Conservation (phyloP, 2,113 vertebrate genomes). For the Menura novaehollandiae region DNA sequence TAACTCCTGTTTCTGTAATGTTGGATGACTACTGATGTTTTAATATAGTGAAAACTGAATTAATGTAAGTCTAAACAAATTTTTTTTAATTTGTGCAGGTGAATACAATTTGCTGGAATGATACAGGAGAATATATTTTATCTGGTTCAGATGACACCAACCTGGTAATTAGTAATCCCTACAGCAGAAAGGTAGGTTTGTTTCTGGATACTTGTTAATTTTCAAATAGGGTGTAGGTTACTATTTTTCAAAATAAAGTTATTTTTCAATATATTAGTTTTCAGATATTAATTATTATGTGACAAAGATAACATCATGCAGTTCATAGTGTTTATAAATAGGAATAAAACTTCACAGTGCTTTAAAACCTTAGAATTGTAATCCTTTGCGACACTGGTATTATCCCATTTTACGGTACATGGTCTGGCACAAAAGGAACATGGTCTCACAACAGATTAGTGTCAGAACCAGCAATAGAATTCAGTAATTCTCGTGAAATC, state of each 20-base stretch:
- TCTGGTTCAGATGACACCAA: conserved; percentile 97
- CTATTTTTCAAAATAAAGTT: neutral
- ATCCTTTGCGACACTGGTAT: neutral
- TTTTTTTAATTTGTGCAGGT: conserved; percentile 77
- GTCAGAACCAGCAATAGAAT: conserved; percentile 3
- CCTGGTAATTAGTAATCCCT: conserved; percentile 94
- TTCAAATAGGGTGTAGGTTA: neutral
- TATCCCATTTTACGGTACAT: conserved; percentile 27
- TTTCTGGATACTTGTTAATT: neutral
- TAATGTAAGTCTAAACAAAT: neutral
- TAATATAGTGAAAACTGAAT: neutral
- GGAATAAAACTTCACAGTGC: neutral
- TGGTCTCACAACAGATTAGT: conserved; percentile 14
- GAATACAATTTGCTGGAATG: conserved; percentile 98
- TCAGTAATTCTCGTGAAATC: conserved; percentile 16
- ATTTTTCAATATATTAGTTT: neutral
- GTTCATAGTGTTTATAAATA: neutral
- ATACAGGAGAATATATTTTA: conserved; percentile 95
- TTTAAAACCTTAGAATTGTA: neutral
- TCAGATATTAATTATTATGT: neutral
- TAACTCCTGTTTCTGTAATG: neutral
- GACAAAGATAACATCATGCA: neutral
- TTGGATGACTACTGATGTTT: neutral
- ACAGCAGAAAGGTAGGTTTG: conserved; percentile 91
- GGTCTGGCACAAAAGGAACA: neutral